A percentile compares a stretch with the other conserved stretches of the same genome.
phyloP scores from a whole-genome alignment of 1,140 invertebrate species.

The Globodera ellingtonae region DNA sequence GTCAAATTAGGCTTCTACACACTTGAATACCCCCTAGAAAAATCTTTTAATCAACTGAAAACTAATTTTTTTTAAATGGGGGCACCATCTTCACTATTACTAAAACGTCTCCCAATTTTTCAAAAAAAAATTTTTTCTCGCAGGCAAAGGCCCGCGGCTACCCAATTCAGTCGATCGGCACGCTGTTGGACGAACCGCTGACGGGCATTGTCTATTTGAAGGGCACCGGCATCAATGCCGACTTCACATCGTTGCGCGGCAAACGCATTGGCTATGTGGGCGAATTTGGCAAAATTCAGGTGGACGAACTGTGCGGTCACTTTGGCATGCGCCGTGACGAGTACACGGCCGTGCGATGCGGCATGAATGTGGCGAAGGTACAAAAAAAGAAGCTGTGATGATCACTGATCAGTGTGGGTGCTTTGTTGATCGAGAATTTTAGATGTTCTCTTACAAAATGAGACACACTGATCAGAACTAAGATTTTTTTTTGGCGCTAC shows the following conservation, averaged over 20 bases:
- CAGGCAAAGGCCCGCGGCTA: neutral
- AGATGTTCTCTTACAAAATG: too few relatives aligned
- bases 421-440: too few relatives aligned
- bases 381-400: too few relatives aligned
- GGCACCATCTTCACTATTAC: too few relatives aligned
- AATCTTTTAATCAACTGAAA: too few relatives aligned
- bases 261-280: slow-evolving; percentile 9
- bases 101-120: neutral
- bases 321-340: neutral
- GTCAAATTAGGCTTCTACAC: too few relatives aligned
- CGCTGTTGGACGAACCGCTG: neutral
- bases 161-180: slow-evolving; percentile 2
- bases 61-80: too few relatives aligned
- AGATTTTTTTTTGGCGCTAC: too few relatives aligned
- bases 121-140: neutral
- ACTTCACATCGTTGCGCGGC: neutral
- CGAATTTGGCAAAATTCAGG: slow-evolving; percentile 4
- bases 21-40: too few relatives aligned
- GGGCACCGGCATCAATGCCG: neutral
- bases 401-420: too few relatives aligned
- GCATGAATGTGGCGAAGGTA: neutral
- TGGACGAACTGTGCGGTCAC: slow-evolving; percentile 7
- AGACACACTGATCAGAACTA: too few relatives aligned
- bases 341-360: slow-evolving; percentile 4
- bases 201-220: slow-evolving; percentile 4